Evolutionary conservation across 1,140 invertebrate genomes (phyloP).

Genomic region (Zaprionus taronus): DNA sequence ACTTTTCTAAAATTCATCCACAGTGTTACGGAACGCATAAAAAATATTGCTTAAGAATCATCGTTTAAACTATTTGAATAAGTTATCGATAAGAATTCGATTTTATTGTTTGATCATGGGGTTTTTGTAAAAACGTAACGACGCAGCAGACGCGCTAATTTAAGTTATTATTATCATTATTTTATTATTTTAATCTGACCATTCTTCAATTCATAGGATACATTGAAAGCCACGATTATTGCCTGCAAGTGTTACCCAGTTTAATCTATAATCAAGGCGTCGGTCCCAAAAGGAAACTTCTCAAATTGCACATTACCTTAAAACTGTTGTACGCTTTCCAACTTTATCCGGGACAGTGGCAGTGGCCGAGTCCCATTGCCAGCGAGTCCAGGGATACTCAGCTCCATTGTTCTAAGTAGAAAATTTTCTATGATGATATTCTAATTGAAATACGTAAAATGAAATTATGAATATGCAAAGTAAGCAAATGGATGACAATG

Average conservation of each 20-base stretch:
- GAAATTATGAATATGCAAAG: conserved; percentile 83
- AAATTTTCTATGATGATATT: conserved; percentile 74
- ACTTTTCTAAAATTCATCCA: no score
- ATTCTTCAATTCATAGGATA: no score
- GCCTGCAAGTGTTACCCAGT: not conserved
- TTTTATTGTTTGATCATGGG: no score
- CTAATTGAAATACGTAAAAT: conserved; percentile 83
- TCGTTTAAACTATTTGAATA: no score
- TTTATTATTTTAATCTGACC: no score
- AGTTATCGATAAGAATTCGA: no score
- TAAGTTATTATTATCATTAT: no score
- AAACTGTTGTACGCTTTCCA: conserved; percentile 27
- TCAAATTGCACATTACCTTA: conserved; percentile 26
- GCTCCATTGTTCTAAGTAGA: conserved; percentile 68
- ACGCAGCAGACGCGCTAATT: no score
- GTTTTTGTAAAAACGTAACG: no score
- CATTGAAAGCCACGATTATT: not conserved
- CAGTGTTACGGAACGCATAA: no score
- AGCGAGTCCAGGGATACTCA: conserved; percentile 22
- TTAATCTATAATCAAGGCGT: conserved; percentile 11
- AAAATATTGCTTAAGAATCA: no score
- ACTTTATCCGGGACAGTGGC: conserved; percentile 19
- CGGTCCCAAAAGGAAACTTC: not conserved
- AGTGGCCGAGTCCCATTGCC: not conserved
- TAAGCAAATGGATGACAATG: conserved; percentile 83